Evolutionary conservation across 2,888 invertebrate genomes (phyloP), one percentile per base, ranked within the genome.

Genomic region (Antitype chi): DNA sequence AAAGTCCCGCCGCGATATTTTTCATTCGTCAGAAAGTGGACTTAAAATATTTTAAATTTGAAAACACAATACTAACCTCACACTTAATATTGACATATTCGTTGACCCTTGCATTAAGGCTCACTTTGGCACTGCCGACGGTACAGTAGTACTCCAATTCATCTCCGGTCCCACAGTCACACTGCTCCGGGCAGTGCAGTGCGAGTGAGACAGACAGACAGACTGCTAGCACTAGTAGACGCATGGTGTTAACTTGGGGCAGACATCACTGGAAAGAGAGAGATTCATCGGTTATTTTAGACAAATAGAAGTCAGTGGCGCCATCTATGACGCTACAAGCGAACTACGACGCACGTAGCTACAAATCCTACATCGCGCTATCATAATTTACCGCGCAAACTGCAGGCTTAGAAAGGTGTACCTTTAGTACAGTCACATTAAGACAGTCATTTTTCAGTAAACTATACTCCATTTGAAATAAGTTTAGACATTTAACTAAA

Each of bases 51-150:
- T 49, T 23, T 7, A 20, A 49, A 28, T 49, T 28, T 28, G 49
- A 23, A 28, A 49, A 2, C 9, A 28, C 1, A 6, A 1, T 28
- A 72, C 85, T 28, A 11, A 86, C 86, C 64, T 43, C 25, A 20
- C 86, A 86, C 0, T 20, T 0, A 0, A 86, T 62, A 1, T 64
- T 86, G 17, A 80, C 86, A 49, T 78, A 86, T 2, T 88, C 86
- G 15, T 86, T 83, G 2, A 32, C 49, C 13, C 71, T 62, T 0
- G 59, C 68, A 0, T 57, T 59, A 11, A 73, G 66, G 0, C 13
- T 63, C 0, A 87, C 28, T 0, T 38, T 64, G 0, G 53, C 55
- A 0, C 2, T 0, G 0, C 53, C 63, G 0, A 66, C 25, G 0
- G 0, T 9, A 15, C 83, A 84, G 7, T 0, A 63, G n/a, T 47